Conservation (phyloP, 1,140 invertebrate species). For the Pseudomyrmex flavicornis region DNA sequence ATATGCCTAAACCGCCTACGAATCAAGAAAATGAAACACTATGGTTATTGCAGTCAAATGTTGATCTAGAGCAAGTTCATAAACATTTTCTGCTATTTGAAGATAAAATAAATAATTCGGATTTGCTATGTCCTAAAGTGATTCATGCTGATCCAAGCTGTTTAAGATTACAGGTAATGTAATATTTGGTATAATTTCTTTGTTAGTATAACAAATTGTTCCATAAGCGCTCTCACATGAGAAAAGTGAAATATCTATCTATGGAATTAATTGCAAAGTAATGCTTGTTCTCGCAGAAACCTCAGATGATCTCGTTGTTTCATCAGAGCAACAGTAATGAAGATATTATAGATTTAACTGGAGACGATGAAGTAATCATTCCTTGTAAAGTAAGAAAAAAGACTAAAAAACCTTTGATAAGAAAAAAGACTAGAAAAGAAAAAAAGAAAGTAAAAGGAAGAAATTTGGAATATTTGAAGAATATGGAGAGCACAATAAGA, state of each 20-base stretch:
- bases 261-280: background rate
- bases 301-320: conserved; percentile 6
- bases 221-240: too few relatives aligned
- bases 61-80: conserved; percentile 70
- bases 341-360: conserved; percentile 28
- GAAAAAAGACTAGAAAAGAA: conserved; percentile 44
- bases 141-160: conserved; percentile 2
- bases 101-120: conserved; percentile 54
- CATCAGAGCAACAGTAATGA: background rate
- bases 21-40: conserved; percentile 72
- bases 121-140: conserved; percentile 30
- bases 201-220: background rate
- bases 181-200: background rate
- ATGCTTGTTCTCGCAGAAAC: conserved; percentile 21
- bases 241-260: background rate
- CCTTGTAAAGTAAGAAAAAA: conserved; percentile 41
- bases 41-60: conserved; percentile 75
- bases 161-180: conserved; percentile 54
- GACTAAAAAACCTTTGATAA: conserved; percentile 27
- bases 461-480: conserved; percentile 70
- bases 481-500: conserved; percentile 58
- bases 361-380: conserved; percentile 49
- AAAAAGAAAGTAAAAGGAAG: background rate
- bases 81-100: conserved; percentile 76
- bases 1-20: conserved; percentile 71